A percentile compares a stretch with the other conserved stretches of the same genome.
Evolutionary conservation across 2,797 vertebrate genomes (phyloP).

Genomic region (Leuciscus waleckii): DNA sequence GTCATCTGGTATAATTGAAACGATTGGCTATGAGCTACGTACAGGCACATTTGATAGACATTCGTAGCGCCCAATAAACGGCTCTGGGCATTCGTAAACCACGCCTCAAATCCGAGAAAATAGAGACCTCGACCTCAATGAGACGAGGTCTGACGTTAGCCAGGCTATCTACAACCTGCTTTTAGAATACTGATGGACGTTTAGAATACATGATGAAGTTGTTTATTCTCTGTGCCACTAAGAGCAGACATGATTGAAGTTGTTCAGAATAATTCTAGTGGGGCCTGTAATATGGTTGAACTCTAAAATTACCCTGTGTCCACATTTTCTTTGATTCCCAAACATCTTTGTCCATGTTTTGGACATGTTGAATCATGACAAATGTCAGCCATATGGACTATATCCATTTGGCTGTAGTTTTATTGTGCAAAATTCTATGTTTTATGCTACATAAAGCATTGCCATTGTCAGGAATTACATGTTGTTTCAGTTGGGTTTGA

Average conservation of each 20-base stretch:
- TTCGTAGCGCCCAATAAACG: too few relatives aligned
- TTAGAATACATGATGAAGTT: conserved; percentile 28
- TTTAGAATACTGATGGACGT: not conserved
- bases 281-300: conserved; percentile 49
- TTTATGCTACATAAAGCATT: conserved; percentile 10
- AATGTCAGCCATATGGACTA: not conserved
- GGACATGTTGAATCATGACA: not conserved
- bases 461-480: not conserved
- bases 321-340: conserved; percentile 30
- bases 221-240: conserved; percentile 50
- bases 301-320: conserved; percentile 52
- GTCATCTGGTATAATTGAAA: too few relatives aligned
- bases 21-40: too few relatives aligned
- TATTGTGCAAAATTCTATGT: not conserved
- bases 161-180: not conserved
- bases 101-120: too few relatives aligned
- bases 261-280: conserved; percentile 42
- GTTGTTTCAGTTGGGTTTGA: conserved; percentile 6
- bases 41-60: too few relatives aligned
- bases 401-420: not conserved
- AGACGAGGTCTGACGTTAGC: too few relatives aligned
- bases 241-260: conserved; percentile 50
- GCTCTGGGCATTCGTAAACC: too few relatives aligned
- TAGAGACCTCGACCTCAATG: too few relatives aligned
- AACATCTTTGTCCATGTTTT: not conserved